Base-by-base conservation (phyloP, 2,888 invertebrate genomes). In the Drosophila diplacantha region DNA sequence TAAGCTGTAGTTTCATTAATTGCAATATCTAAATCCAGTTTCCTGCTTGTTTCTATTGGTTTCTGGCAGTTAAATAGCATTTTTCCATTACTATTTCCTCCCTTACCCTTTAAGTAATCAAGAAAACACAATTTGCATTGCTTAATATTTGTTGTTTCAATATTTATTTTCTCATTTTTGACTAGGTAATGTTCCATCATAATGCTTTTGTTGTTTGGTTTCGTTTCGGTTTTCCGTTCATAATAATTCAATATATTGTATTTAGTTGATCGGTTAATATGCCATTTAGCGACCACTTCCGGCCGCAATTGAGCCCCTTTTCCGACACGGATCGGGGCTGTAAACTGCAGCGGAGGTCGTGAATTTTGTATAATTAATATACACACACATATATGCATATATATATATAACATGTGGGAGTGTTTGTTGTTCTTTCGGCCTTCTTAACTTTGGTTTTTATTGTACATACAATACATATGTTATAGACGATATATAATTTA, bases 131-230 rank as follows among this genome's bases (percentile, higher is more conserved):
- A 18, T 3, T 52, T 68, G 49, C 66, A 64, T 67, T 54, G 37
- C 44, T 52, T 61, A 46, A 61, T 69, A 68, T 68, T 53, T 39
- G 49, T 50, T 54, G 49, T 76, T 58, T 79, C 69, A 72, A 85
- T 85, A 74, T 86, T 85, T 86, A 86, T 86, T 85, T 85, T 77
- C 76, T 83, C 85, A 82, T 86, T 44, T 86, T 86, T 85, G 84
- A 86, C 85, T 86, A 85, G 64, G 74, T 85, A 78, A 77, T 65
- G 66, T 72, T 72, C 55, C 81, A 72, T 62, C 69, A 69, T 73
- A 71, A 58, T 65, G 71, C 56, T 41, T 67, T 69, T 59, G 56
- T 52, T 56, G 35, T 44, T 56, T 62, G 46, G 35, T 72, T 71
- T 73, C 22, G 18, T 39, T 41, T 47, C 12, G 18, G 37, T n/a